Evolutionary conservation across 2,113 vertebrate species (phyloP).

Genomic region (Uropsilus gracilis): DNA sequence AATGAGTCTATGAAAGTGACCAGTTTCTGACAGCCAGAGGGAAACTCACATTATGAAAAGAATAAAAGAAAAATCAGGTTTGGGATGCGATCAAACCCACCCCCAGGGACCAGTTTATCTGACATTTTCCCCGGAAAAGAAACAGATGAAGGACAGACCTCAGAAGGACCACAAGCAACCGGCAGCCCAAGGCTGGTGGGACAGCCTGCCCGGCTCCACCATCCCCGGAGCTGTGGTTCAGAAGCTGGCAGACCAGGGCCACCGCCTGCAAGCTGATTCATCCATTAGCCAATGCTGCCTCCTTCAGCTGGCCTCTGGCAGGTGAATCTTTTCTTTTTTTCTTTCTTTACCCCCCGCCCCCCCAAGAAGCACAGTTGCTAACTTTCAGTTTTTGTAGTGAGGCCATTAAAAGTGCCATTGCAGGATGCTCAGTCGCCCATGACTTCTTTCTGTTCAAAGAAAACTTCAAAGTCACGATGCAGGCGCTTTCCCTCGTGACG

Average conservation of each 20-base stretch:
- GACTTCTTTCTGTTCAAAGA: neutral
- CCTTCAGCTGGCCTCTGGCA: conserved; percentile 22
- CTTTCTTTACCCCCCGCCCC: neutral
- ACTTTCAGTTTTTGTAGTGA: rapidly evolving
- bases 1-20: neutral
- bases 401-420: neutral
- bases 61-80: neutral
- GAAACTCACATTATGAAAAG: neutral
- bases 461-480: neutral
- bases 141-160: neutral
- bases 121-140: neutral
- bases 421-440: neutral
- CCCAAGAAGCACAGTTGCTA: neutral
- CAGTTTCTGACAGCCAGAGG: neutral
- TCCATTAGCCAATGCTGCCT: conserved; percentile 66
- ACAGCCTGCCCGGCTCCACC: neutral
- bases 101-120: neutral
- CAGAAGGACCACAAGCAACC: neutral
- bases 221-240: neutral
- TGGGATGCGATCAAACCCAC: neutral
- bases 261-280: neutral
- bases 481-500: neutral
- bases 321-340: neutral
- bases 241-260: neutral
- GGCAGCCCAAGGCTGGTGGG: neutral